These are phyloP conservation scores for Falco naumanni DNA, from an alignment of 2,797 vertebrate genomes.

Conservation along the genomic window DNA sequence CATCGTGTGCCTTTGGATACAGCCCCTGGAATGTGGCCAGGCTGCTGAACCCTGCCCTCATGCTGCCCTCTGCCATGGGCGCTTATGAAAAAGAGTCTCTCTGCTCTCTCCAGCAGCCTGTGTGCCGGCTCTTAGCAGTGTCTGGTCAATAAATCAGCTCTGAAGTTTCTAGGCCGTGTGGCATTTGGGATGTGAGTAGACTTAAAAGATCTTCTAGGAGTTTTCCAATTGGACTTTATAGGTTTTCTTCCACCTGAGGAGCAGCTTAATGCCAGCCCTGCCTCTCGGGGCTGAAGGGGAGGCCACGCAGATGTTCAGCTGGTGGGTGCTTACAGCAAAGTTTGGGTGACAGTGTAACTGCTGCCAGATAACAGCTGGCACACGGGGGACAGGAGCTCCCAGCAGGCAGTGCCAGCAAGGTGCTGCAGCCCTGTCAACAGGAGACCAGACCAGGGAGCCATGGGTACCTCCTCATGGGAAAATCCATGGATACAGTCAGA, in stretches of 20 bases:
- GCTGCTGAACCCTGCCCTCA: background rate
- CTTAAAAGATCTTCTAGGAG: background rate
- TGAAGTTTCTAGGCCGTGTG: background rate
- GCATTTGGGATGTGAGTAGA: background rate
- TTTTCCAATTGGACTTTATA: background rate
- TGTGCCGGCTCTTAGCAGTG: background rate
- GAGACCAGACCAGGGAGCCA: background rate
- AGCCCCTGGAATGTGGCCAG: fast-evolving
- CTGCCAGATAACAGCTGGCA: background rate
- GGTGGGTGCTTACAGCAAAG: background rate
- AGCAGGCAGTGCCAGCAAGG: background rate
- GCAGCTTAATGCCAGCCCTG: background rate
- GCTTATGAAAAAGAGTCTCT: background rate
- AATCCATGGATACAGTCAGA: background rate
- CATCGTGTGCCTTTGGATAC: fast-evolving
- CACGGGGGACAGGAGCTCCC: background rate
- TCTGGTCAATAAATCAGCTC: background rate
- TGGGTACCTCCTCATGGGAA: fast-evolving
- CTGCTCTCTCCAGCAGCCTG: background rate
- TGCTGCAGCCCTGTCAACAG: background rate
- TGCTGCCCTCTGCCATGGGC: too few relatives aligned
- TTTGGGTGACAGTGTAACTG: fast-evolving
- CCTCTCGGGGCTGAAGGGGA: background rate
- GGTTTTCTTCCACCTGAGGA: background rate
- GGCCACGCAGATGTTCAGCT: background rate